Base-by-base conservation (phyloP, 2,113 vertebrate species). In the Meriones unguiculatus region DNA sequence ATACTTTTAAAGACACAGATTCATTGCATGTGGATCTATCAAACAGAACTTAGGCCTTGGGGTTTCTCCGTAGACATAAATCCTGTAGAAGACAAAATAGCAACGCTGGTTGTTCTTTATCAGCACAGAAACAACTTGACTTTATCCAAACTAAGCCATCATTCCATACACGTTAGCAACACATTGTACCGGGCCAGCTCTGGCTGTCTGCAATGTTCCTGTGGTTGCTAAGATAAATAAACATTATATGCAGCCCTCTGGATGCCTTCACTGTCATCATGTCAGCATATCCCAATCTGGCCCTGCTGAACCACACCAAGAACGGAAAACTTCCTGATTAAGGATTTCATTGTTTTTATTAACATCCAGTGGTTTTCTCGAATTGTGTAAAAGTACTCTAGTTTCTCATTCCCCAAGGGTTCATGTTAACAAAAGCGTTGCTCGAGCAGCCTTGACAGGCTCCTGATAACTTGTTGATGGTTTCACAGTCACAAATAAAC, bases 201-300 rank as follows among this genome's bases (percentile, higher is more conserved):
- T 97, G 91, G 84, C 52, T 81, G 93, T 91, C 85, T 67, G 75
- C 95, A 97, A 97, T 96, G 80, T 97, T 94, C 94, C 72, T 76
- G 94, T 85, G 94, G 97, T 97, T 97, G 97, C 97, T 90, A 97
- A 96, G 95, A 96, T 95, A 98, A 98, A 97, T 96, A 97, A 97
- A 97, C 96, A 92, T 94, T 92, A 41, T 92, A 77, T 93, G 82
- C 72, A 84, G 93, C 87, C 41, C 94, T 52, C 78, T 97, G 88
- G 94, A 96, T 95, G 89, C 80, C 80, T 97, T 90, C 95, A 67
- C 62, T 88, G 52, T 91, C 91, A 94, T 87, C 35, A 62, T 88
- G 94, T 96, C 95, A 97, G 35, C 80, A 52, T 94, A 97, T 97
- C 94, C 89, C 89, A 97, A 97, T 93, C 91, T 95, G 70, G 69